phyloP scores from a whole-genome alignment of 2,888 invertebrate genomes.

The Sminthurinus aureus region DNA sequence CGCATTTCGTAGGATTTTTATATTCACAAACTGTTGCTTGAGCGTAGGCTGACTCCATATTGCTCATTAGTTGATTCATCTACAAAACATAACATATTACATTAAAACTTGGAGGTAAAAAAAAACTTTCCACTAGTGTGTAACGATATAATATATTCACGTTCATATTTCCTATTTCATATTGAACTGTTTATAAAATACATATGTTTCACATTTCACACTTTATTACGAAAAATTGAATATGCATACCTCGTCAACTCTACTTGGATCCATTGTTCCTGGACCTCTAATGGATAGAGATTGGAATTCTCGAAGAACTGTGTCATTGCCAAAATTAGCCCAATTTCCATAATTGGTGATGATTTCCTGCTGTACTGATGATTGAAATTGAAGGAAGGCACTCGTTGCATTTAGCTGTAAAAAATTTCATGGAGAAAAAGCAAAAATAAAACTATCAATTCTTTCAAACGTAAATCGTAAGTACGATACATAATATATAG shows the following conservation, averaged over 20 bases:
- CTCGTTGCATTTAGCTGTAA: conserved; percentile 13
- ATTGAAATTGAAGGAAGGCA: conserved; percentile 28
- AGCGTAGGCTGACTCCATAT: conserved; percentile 62
- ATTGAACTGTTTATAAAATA: no score
- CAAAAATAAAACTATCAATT: no score
- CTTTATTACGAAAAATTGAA: no score
- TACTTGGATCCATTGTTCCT: conserved; percentile 47
- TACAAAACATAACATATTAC: conserved; percentile 26
- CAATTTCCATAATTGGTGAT: conserved; percentile 25
- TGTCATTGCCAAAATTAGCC: conserved; percentile 26
- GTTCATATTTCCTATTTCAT: no score
- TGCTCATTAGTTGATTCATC: conserved; percentile 59
- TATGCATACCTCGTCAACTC: conserved; percentile 46
- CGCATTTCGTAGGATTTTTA: conserved; percentile 41
- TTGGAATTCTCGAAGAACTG: conserved; percentile 52
- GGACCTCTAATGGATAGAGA: conserved; percentile 56
- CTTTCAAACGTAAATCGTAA: no score
- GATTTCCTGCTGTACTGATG: conserved; percentile 37
- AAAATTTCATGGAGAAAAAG: background rate
- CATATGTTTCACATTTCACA: no score
- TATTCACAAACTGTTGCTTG: conserved; percentile 61
- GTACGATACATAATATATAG: background rate
- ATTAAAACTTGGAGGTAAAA: no score
- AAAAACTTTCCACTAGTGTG: no score
- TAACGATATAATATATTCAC: no score